Conservation (phyloP, 2,113 vertebrate species). For the Phalacrocorax pelagicus region DNA sequence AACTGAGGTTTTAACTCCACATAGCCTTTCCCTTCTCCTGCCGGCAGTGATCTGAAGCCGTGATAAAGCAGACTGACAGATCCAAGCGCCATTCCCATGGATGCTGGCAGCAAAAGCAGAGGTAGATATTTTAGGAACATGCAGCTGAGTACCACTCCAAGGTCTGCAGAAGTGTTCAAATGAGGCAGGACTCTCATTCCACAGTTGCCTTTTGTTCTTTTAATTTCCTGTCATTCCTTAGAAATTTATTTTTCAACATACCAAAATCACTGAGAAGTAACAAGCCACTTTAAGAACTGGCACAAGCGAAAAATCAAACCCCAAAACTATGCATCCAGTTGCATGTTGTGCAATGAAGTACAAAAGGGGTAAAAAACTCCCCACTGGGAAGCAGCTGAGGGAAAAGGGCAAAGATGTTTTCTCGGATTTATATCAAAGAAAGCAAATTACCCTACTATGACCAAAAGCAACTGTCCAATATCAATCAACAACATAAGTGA, state of each 20-base stretch:
- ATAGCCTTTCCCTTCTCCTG: not conserved
- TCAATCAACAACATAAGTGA: not conserved
- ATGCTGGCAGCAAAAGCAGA: not conserved
- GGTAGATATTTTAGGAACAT: not conserved
- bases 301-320: not conserved
- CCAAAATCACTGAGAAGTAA: not conserved
- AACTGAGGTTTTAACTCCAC: not conserved
- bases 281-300: not conserved
- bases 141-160: not conserved
- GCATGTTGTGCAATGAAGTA: not conserved
- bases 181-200: not conserved
- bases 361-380: not conserved
- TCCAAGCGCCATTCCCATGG: accelerated
- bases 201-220: not conserved
- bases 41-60: not conserved
- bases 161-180: not conserved
- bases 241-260: not conserved
- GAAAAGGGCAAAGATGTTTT: not conserved
- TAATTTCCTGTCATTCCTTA: not conserved
- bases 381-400: not conserved
- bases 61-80: not conserved
- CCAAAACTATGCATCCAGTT: not conserved
- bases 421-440: not conserved
- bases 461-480: not conserved
- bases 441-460: not conserved